Evolutionary conservation across 2,888 invertebrate genomes (phyloP).

Genomic region (Cyaniris semiargus): DNA sequence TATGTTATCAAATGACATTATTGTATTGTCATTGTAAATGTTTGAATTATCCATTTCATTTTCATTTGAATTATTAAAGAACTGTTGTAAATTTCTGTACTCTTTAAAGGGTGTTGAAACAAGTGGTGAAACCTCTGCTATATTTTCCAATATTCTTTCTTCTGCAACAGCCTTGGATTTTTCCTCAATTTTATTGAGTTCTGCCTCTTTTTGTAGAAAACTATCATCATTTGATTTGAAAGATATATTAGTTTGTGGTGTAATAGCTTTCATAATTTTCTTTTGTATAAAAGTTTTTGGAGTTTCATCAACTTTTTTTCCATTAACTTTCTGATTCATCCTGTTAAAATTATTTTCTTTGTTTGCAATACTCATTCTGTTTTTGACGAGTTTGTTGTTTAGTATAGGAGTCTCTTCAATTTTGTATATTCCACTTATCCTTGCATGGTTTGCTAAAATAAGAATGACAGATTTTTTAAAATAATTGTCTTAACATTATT

Average conservation of each 20-base stretch:
- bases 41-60: conserved; percentile 53
- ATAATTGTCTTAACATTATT: not conserved
- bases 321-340: conserved; percentile 37
- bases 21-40: conserved; percentile 57
- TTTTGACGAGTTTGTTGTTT: conserved; percentile 46
- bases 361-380: conserved; percentile 51
- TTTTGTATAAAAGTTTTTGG: conserved; percentile 41
- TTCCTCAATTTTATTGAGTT: conserved; percentile 59
- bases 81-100: conserved; percentile 61
- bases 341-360: conserved; percentile 58
- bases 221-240: conserved; percentile 68
- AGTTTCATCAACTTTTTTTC: conserved; percentile 39
- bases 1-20: conserved; percentile 62
- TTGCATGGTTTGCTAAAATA: conserved; percentile 48
- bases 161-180: conserved; percentile 50
- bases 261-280: conserved; percentile 43
- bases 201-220: conserved; percentile 66
- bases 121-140: conserved; percentile 59
- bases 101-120: conserved; percentile 67
- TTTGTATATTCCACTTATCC: conserved; percentile 66
- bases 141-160: conserved; percentile 55
- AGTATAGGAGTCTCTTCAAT: conserved; percentile 62
- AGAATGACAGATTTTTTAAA: not conserved
- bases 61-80: conserved; percentile 58
- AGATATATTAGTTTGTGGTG: conserved; percentile 60